Percentiles rank a stretch among this genome's conserved stretches.
Conservation (phyloP, 1,140 invertebrate genomes). For the Paralvinella palmiformis region DNA sequence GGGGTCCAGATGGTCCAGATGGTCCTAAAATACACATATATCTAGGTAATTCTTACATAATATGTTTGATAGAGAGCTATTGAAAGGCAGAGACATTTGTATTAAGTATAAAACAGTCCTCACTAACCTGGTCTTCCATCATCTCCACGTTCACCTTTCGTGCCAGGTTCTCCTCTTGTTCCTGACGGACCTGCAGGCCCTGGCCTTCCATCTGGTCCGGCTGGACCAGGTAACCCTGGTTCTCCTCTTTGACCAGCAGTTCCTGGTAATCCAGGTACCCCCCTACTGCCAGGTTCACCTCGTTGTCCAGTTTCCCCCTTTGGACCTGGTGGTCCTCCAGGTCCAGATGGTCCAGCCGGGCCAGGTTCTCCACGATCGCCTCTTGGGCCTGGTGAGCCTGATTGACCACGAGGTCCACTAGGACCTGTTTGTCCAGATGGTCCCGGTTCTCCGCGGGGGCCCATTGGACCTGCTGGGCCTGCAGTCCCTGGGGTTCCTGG, state of each 20-base stretch:
- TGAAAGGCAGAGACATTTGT: background rate
- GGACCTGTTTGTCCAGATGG: background rate
- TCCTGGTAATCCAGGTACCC: conserved; percentile 61
- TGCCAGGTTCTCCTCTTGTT: background rate
- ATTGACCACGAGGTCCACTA: background rate
- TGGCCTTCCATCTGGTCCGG: conserved; percentile 56
- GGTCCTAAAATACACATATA: background rate
- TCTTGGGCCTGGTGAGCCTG: conserved; percentile 11
- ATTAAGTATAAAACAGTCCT: too few relatives aligned
- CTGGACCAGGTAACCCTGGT: conserved; percentile 55
- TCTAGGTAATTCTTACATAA: background rate
- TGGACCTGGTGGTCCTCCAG: conserved; percentile 5
- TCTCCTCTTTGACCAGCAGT: conserved; percentile 56
- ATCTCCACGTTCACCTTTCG: conserved; percentile 31
- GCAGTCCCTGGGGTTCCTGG: conserved; percentile 1
- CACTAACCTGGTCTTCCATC: conserved; percentile 44
- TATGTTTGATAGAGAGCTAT: background rate
- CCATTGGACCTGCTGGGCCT: background rate
- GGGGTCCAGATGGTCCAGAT: background rate
- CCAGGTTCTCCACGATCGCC: conserved; percentile 60
- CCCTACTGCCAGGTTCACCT: conserved; percentile 1
- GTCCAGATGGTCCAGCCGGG: conserved; percentile 41
- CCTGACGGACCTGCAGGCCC: conserved; percentile 31
- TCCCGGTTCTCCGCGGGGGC: background rate
- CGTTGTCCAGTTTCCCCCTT: conserved; percentile 10